Base-by-base conservation (phyloP, 1,140 invertebrate genomes). In the Macrobrachium rosenbergii region DNA sequence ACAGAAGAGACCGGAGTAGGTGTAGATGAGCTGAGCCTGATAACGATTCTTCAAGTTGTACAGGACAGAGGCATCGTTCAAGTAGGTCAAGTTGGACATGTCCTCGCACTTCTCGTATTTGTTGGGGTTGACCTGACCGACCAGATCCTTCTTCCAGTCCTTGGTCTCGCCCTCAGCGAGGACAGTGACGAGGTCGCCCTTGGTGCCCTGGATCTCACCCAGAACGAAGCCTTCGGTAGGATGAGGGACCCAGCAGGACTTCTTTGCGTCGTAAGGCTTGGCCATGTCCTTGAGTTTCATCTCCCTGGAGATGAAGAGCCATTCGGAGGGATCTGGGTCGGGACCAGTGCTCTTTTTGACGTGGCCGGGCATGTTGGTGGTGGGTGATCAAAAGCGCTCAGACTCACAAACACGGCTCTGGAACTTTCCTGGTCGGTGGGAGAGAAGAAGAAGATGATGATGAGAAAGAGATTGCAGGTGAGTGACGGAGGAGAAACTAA, bases 291-390 rank as follows among this genome's bases (percentile, higher is more conserved):
- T 62, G 62, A 85, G 77, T 62, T 79, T 85, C 73, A 76, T 88
- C 94, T 98, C 97, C 90, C 98, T 94, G 83, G 97, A 97, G 85
- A 98, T 96, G 94, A 96, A 98, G 93, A 98, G 94, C 93, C 96
- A 98, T 91, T 96, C 96, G 92, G 96, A 96, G 92, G 97, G 97
- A 96, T 98, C 97, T 92, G 97, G 97, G 94, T 98, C 97, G 2
- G 91, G 90, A 62, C 90, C 91, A 76, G 89, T 88, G 75, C 82
- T 89, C 87, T 91, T 91, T 63, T 89, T 88, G 10, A 90, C 88
- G 84, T 89, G 89, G 76, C 89, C 89, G 52, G 90, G 89, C 90
- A 90, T 90, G 28, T 28, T 67, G 28, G 82, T 90, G 88, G 69
- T 45, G 52, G 72, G 69, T 59, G 75, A 69, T 69, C 81, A 72